These are phyloP conservation scores for Lepidocyrtoides sp. DNA, from an alignment of 2,888 invertebrate species.

Conservation along the genomic window DNA sequence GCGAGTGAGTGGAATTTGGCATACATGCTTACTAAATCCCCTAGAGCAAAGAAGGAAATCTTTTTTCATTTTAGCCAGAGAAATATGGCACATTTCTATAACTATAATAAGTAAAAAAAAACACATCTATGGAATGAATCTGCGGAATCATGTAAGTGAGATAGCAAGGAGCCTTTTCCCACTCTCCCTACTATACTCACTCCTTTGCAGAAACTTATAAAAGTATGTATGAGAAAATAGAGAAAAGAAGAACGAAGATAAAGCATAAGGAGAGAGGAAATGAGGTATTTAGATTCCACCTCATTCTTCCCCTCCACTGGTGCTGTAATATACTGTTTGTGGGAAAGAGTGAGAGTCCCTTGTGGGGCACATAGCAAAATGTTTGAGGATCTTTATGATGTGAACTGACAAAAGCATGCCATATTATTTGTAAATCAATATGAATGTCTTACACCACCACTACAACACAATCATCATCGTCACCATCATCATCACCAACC, in stretches of 20 bases:
- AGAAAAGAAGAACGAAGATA: constrained; percentile 27
- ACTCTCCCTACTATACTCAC: background rate
- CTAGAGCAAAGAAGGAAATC: constrained; percentile 73
- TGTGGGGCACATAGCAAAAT: background rate
- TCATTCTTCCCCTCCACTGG: constrained; percentile 71
- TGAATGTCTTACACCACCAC: constrained; percentile 59
- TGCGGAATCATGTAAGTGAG: background rate
- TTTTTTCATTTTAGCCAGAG: constrained; percentile 72
- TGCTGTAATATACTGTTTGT: constrained; percentile 2
- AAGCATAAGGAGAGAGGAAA: constrained; percentile 72
- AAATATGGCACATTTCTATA: background rate
- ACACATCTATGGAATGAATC: too few species aligned
- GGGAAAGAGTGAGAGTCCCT: too few species aligned
- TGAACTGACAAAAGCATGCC: constrained; percentile 77
- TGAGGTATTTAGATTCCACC: constrained; percentile 81
- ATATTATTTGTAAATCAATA: constrained; percentile 80
- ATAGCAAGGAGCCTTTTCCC: background rate
- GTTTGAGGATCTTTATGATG: constrained; percentile 69
- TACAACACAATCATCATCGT: constrained; percentile 22
- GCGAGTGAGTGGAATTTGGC: constrained; percentile 76
- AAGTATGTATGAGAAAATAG: background rate
- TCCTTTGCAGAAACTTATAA: background rate
- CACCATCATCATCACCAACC: constrained; percentile 27
- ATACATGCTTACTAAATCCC: constrained; percentile 78
- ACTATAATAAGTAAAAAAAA: too few species aligned